Base-by-base conservation (phyloP, 2,888 invertebrate species). In the Blastobasis adustella region DNA sequence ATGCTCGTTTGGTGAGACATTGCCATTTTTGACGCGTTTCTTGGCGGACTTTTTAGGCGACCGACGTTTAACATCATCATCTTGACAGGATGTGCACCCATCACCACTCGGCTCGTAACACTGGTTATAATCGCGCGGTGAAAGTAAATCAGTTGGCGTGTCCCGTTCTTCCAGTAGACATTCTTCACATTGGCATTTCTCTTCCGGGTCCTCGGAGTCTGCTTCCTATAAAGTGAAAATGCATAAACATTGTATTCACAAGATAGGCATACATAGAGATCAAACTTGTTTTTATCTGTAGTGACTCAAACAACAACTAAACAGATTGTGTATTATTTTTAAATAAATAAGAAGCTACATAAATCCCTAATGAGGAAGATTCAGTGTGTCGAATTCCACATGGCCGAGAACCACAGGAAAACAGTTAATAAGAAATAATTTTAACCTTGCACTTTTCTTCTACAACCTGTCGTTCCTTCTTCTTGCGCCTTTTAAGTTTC, bases 401-500 rank as follows among this genome's bases (percentile, higher is more conserved):
- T 23, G 23, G 23, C 23, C 3, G 23, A 23, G 23, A 23, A 23
- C n/a, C n/a, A n/a, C n/a, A 23, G 23, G 23, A 23, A 23, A 23
- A 23, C 23, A 23, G 23, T 2, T 3, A 23, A 23, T 23, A 23
- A 23, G 23, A 23, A 23, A 23, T 23, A 23, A 23, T 23, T 37
- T 38, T 43, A 46, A 79, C 89, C 79, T 85, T 89, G 79, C 79
- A 85, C 60, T 84, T 85, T 57, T 64, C 78, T 58, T 84, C 85
- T 45, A 81, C 76, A 46, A 85, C 82, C 59, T 79, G 86, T 53
- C 82, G 76, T 58, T 79, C 82, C 76, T 95, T 94, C 90, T 93
- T 93, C 92, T 95, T 93, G 67, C 92, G 91, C 71, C 91, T 90
- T 66, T 91, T 90, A 49, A 96, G 91, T 79, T 97, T 94, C 78